phyloP scores from a whole-genome alignment of 2,888 invertebrate species.

The Microchrysa polita region DNA sequence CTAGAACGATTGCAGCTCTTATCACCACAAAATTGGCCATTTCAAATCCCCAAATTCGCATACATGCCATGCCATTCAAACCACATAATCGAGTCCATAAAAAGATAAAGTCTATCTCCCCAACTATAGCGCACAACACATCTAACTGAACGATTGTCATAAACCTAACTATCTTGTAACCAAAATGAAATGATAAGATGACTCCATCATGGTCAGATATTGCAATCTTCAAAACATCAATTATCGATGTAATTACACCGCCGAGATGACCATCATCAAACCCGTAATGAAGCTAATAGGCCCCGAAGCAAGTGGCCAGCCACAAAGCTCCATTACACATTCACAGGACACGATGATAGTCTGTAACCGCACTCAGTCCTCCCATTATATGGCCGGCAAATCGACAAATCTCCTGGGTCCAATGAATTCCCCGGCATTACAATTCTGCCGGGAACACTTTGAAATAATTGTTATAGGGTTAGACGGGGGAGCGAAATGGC shows the following conservation, averaged over 20 bases:
- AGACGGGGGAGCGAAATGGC: conserved; percentile 4
- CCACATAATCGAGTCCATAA: too few relatives aligned
- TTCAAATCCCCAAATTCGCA: too few relatives aligned
- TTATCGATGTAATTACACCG: conserved; percentile 32
- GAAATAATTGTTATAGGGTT: conserved; percentile 32
- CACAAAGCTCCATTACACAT: conserved; percentile 26
- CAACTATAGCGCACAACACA: too few relatives aligned
- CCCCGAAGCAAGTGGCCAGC: conserved; percentile 13
- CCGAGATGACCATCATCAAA: conserved; percentile 29
- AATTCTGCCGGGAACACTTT: conserved; percentile 23
- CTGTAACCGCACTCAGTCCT: not conserved
- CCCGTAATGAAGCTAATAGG: conserved; percentile 36
- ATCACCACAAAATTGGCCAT: too few relatives aligned
- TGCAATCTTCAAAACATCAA: conserved; percentile 18
- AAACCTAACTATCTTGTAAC: conserved; percentile 13
- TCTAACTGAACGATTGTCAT: conserved; percentile 13
- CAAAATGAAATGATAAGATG: conserved; percentile 19
- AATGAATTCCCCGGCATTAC: conserved; percentile 12
- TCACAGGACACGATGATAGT: not conserved
- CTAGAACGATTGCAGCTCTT: too few relatives aligned
- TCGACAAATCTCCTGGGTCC: conserved; percentile 24
- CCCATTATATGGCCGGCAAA: not conserved
- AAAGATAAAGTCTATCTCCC: too few relatives aligned
- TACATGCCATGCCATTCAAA: too few relatives aligned
- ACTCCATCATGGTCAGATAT: not conserved